Base-by-base conservation (phyloP, 2,797 vertebrate genomes). In the Lagocephalus sceleratus region DNA sequence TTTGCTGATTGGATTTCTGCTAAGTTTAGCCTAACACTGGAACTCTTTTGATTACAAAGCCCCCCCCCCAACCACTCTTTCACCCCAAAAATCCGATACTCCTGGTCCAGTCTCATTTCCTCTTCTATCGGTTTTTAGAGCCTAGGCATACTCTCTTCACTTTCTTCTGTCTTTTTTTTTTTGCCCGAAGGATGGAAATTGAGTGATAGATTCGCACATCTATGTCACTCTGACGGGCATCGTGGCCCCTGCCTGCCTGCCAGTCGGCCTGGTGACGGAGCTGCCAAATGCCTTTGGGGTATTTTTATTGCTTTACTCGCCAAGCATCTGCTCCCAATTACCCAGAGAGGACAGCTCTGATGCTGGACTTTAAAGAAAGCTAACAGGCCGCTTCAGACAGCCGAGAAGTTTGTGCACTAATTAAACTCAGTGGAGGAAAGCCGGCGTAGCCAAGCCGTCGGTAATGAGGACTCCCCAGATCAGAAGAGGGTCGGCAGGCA, bases 321-420 rank as follows among this genome's bases (percentile, higher is more conserved):
- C 82, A 87, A 88, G 88, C 88, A 90, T 90, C 89, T 91, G 87
- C 87, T 90, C 85, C 85, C 86, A 90, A 90, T 90, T 90, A 90
- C 89, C 88, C 76, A 85, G 86, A 87, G 86, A 83, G 84, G 77
- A 78, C 82, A 82, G 68, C 77, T 83, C 85, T 86, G 82, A 83
- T 84, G 79, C 84, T 38, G 82, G 83, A 85, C 81, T 84, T 83
- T 84, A 84, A 88, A 87, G 86, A 72, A 23, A 80, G 71, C 86
- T 85, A 85, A 84, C 79, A 48, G 77, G 68, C 81, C 61, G 72
- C 86, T 88, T 85, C 86, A 87, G 87, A 87, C 75, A 84, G 67
- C 66, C 64, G 76, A 81, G 84, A 87, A 85, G 82, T 87, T 88
- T 90, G 83, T 86, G 86, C 75, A 74, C 88, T 90, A 91, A 91